phyloP scores from a whole-genome alignment of 2,113 vertebrate genomes.

The Ivindomyrus marchei region DNA sequence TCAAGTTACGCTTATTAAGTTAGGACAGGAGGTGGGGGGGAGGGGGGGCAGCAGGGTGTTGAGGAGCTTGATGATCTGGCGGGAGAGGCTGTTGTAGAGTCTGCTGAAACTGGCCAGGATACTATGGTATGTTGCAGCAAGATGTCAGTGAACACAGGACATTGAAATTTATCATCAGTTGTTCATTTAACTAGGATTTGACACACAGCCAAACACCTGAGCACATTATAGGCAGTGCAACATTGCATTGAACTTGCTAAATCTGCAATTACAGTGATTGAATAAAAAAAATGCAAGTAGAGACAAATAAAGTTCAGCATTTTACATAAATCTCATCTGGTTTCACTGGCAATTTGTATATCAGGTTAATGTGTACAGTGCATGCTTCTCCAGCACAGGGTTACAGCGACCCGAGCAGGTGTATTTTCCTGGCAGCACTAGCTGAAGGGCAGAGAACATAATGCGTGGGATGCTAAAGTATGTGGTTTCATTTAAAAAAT shows the following conservation, averaged over 20 bases:
- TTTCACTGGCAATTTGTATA: background rate
- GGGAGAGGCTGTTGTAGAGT: background rate
- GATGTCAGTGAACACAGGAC: background rate
- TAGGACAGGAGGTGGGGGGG: background rate
- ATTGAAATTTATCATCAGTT: background rate
- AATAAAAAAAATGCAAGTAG: background rate
- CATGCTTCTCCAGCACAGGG: background rate
- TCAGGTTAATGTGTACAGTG: background rate
- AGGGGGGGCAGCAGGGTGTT: background rate
- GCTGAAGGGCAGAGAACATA: background rate
- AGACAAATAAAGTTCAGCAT: background rate
- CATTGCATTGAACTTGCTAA: background rate
- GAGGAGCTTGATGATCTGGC: background rate
- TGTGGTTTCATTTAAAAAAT: background rate
- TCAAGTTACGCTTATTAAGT: background rate
- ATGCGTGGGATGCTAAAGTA: background rate
- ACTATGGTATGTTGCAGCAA: background rate
- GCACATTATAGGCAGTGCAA: background rate
- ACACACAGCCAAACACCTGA: background rate
- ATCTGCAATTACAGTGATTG: background rate
- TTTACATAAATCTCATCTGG: background rate
- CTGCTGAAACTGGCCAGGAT: background rate
- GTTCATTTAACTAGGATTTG: background rate
- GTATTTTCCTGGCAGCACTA: background rate
- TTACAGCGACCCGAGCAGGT: background rate